phyloP scores from a whole-genome alignment of 2,888 invertebrate genomes.

The Lymantria monacha region DNA sequence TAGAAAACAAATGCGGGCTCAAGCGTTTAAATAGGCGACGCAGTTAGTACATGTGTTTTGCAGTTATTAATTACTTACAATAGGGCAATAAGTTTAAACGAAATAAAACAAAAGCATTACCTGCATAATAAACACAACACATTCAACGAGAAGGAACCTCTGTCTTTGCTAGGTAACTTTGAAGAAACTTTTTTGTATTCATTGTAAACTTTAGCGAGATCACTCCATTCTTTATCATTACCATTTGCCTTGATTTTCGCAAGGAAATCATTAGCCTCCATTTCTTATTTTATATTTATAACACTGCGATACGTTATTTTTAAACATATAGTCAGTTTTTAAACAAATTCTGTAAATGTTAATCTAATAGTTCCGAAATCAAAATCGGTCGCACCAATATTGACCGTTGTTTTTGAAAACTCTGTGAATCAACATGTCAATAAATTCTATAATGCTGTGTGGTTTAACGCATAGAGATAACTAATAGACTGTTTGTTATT shows the following conservation, averaged over 20 bases:
- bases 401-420: too few relatives aligned
- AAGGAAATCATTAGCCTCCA: slow-evolving; percentile 62
- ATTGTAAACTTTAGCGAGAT: slow-evolving; percentile 43
- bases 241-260: slow-evolving; percentile 59
- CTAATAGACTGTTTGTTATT: too few relatives aligned
- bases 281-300: slow-evolving; percentile 30
- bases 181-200: slow-evolving; percentile 47
- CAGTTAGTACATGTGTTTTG: too few relatives aligned
- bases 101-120: slow-evolving; percentile 32
- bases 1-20: too few relatives aligned
- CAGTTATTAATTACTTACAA: background rate
- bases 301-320: background rate
- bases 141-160: slow-evolving; percentile 57
- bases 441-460: too few relatives aligned
- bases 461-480: too few relatives aligned
- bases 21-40: too few relatives aligned
- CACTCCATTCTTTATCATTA: slow-evolving; percentile 41
- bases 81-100: background rate
- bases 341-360: too few relatives aligned
- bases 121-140: slow-evolving; percentile 69
- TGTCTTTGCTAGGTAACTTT: slow-evolving; percentile 51
- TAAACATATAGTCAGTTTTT: background rate
- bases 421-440: too few relatives aligned
- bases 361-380: too few relatives aligned
- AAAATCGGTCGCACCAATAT: too few relatives aligned